Conservation (phyloP, 2,113 vertebrate genomes). For the Ovis aries region DNA sequence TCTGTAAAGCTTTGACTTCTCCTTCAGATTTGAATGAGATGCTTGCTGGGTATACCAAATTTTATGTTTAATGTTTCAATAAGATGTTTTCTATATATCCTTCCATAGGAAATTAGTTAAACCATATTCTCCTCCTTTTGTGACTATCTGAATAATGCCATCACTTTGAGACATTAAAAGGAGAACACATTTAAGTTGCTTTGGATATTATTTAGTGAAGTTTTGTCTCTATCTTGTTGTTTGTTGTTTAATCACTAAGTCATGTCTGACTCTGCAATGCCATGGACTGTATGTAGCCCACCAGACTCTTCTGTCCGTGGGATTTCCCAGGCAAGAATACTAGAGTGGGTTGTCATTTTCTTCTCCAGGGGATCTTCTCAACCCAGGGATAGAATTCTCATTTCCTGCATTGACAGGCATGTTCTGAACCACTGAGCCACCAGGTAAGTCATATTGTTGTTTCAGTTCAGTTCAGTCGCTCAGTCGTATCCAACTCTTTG, state of each 20-base stretch:
- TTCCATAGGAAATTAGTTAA: neutral
- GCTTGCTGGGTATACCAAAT: neutral
- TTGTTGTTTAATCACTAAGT: neutral
- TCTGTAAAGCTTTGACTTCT: neutral
- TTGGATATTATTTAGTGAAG: neutral
- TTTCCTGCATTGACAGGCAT: neutral
- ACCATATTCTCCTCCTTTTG: neutral
- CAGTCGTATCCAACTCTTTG: too few species aligned
- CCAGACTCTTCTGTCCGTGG: neutral
- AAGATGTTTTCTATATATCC: neutral
- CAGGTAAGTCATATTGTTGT: neutral
- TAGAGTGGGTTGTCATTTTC: neutral
- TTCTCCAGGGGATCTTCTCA: neutral
- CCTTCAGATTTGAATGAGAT: neutral
- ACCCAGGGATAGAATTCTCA: neutral
- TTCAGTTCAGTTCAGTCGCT: neutral
- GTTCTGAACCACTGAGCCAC: neutral
- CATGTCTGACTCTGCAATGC: neutral
- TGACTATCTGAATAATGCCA: neutral
- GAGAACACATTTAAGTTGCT: neutral
- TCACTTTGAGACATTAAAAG: neutral
- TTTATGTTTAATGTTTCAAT: neutral
- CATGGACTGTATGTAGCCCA: neutral
- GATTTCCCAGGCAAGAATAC: neutral
- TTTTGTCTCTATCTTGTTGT: neutral